Evolutionary conservation across 2,113 vertebrate species (phyloP), one percentile per base, ranked within the genome.

Genomic region (Nesogale talazaci): DNA sequence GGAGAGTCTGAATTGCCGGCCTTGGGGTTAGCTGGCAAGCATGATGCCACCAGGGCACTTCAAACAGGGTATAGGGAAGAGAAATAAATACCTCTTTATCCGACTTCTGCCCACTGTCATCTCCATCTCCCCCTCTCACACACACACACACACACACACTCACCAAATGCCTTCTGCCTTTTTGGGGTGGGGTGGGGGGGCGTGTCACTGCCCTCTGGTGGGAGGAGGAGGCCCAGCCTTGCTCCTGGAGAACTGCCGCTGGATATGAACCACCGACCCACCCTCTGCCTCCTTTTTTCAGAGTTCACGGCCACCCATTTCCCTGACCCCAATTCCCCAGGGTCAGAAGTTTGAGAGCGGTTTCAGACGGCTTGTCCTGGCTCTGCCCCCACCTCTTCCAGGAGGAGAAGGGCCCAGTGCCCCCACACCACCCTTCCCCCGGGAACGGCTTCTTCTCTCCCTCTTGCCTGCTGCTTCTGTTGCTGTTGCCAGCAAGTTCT

Each of bases 101-200:
- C 29, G 63, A 17, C 42, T 27, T 0, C 40, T 56, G 25, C 61
- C 72, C 14, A 38, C 79, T 56, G 16, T 23, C 6, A 2, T 22
- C 65, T 17, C 70, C 29, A 0, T 2, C 19, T 2, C 4, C 11
- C 25, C 9, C 4, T 7, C 16, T 2, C 3, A 31, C 9, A 4
- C 31, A 3, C 12, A 25, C 42, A 46, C 42, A 52, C 46, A 52
- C 46, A 52, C 46, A 52, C 46, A 52, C 46, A 52, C 46, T 52
- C 46, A 52, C 46, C 46, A 52, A 52, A 52, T 52, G 46, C 46
- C 46, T 52, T 12, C 46, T 52, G n/a, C n/a, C n/a, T n/a, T n/a
- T n/a, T n/a, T n/a, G n/a, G n/a, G n/a, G n/a, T n/a, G n/a, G n/a
- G n/a, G n/a, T n/a, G n/a, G n/a, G n/a, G n/a, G n/a, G n/a, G n/a